Conservation (phyloP, 2,888 invertebrate species). For the Leucoptera coffeella region DNA sequence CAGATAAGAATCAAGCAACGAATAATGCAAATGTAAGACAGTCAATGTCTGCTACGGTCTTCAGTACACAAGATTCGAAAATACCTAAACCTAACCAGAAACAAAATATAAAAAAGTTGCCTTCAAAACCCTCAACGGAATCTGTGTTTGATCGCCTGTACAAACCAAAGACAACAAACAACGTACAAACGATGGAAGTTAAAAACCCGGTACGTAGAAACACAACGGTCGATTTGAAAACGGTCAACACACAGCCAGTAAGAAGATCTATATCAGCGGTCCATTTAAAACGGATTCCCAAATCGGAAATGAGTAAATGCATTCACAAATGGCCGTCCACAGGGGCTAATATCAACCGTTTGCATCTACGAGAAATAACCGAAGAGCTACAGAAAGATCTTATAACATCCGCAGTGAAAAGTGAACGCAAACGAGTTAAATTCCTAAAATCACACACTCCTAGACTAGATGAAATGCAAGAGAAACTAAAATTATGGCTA, state of each 20-base stretch:
- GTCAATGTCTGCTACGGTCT: slow-evolving; percentile 7
- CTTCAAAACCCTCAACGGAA: slow-evolving; percentile 8
- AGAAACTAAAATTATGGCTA: slow-evolving; percentile 42
- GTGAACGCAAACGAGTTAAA: slow-evolving; percentile 33
- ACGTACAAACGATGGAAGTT: slow-evolving; percentile 15
- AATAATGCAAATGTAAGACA: slow-evolving; percentile 9
- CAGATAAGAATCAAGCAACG: neutral
- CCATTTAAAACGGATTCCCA: slow-evolving; percentile 31
- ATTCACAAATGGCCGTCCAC: slow-evolving; percentile 36
- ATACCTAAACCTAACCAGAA: neutral
- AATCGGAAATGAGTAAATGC: slow-evolving; percentile 23
- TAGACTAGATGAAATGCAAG: slow-evolving; percentile 25
- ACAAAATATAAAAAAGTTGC: slow-evolving; percentile 1
- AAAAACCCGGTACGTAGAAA: slow-evolving; percentile 20
- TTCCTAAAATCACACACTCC: slow-evolving; percentile 37
- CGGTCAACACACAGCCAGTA: slow-evolving; percentile 11
- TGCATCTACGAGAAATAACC: slow-evolving; percentile 17
- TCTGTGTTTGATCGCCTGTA: slow-evolving; percentile 35
- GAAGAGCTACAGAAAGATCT: slow-evolving; percentile 26
- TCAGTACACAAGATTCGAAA: slow-evolving; percentile 5
- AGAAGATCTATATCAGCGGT: slow-evolving; percentile 42
- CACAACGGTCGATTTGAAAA: slow-evolving; percentile 15
- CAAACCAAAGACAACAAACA: slow-evolving; percentile 19
- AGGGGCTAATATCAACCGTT: slow-evolving; percentile 25
- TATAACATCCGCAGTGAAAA: slow-evolving; percentile 27